These are phyloP conservation scores for Macrotis lagotis DNA, from an alignment of 2,113 vertebrate genomes.

Conservation along the genomic window DNA sequence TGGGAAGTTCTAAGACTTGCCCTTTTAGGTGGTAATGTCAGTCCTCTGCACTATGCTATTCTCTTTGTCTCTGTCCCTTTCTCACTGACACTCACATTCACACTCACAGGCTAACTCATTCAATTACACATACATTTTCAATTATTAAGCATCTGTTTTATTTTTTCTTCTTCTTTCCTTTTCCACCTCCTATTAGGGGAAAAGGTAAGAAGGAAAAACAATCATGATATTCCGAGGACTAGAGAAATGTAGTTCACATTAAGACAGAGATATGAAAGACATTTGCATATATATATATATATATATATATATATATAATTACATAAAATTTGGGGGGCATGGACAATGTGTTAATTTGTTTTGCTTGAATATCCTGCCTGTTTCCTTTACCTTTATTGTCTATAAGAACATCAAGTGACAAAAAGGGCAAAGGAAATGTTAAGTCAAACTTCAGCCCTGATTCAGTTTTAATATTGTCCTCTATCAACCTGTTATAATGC, in stretches of 20 bases:
- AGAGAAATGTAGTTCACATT: background rate
- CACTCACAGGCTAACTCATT: background rate
- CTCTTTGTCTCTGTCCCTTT: no score
- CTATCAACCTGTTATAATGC: slow-evolving; percentile 73
- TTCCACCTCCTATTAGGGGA: background rate
- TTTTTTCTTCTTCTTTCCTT: background rate
- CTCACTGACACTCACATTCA: no score
- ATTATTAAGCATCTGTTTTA: background rate
- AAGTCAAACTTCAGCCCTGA: slow-evolving; percentile 66
- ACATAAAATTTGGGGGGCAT: background rate
- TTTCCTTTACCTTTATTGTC: slow-evolving; percentile 31
- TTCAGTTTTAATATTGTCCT: slow-evolving; percentile 72
- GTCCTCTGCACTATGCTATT: background rate
- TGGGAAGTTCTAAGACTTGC: background rate
- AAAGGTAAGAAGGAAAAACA: background rate
- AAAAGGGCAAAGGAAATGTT: slow-evolving; percentile 71
- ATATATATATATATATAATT: background rate
- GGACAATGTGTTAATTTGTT: background rate
- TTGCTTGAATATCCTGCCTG: slow-evolving; percentile 3
- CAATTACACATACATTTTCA: background rate
- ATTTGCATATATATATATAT: no score
- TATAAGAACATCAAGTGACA: slow-evolving; percentile 68
- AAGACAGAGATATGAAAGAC: background rate
- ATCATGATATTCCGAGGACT: background rate
- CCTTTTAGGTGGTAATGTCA: background rate